Percentiles rank a stretch among this genome's conserved stretches.
phyloP scores from a whole-genome alignment of 2,797 vertebrate species.

The Acropternis orthonyx region DNA sequence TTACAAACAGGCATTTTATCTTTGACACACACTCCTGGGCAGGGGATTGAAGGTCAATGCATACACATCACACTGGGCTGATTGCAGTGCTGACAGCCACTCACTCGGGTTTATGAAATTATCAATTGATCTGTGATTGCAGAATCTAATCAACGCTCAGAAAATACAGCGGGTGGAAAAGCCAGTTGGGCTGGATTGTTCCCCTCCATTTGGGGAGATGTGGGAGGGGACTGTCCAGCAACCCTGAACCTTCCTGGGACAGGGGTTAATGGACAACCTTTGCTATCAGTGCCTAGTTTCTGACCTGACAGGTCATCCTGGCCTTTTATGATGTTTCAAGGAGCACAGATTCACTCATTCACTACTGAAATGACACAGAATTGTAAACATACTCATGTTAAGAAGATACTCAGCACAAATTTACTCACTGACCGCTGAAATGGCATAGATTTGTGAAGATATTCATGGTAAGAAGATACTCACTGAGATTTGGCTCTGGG shows the following conservation, averaged over 20 bases:
- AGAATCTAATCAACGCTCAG: constrained; percentile 49
- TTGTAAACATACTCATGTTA: neutral
- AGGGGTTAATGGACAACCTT: neutral
- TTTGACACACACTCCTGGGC: neutral
- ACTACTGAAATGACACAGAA: neutral
- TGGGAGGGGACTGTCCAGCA: neutral
- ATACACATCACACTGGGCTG: constrained; percentile 3
- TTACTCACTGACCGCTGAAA: neutral
- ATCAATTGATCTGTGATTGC: constrained; percentile 64
- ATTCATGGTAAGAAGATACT: neutral
- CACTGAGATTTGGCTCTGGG: neutral
- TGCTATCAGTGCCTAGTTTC: neutral
- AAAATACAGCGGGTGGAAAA: neutral
- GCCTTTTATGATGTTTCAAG: neutral
- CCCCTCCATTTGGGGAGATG: neutral
- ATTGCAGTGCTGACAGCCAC: constrained; percentile 62
- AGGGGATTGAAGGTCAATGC: constrained; percentile 60
- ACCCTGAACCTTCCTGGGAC: neutral
- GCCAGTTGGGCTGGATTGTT: constrained; percentile 21
- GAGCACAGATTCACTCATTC: neutral
- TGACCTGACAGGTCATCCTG: neutral
- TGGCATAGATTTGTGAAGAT: neutral
- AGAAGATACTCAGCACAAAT: neutral
- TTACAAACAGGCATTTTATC: constrained; percentile 44
- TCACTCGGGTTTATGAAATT: constrained; percentile 62